Base-by-base conservation (phyloP, 64 coral and sea anemone species). In the Dendronephthya gigantea region DNA sequence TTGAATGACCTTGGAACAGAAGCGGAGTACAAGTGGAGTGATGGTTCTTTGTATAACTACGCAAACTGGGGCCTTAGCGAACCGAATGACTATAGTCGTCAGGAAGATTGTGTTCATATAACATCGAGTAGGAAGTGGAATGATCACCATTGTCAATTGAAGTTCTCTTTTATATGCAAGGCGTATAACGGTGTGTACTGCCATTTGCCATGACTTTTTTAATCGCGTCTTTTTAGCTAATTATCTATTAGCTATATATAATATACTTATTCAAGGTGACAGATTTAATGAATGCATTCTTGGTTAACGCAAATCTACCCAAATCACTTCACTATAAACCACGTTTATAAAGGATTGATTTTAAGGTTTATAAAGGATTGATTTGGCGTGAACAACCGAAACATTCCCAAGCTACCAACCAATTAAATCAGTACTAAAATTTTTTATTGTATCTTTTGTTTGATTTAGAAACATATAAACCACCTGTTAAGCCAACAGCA, bases 51-150 rank as follows among this genome's bases (percentile, higher is more conserved):
- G 2, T 79, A 79, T 79, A 34, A 79, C 32, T 79, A 79, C 72
- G 19, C 29, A 9, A 79, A 79, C 72, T 79, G 72, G 72, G 37
- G 37, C 29, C 11, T 17, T 8, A 3, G 29, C 12, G 72, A 79
- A 35, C 72, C 72, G 15, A 79, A 79, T 34, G 72, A 79, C 32
- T 34, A 34, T 34, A 39, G 14, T 12, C 30, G 36, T 15, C 72
- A 79, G 36, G 72, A 79, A 79, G 72, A 79, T 39, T 79, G 72
- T 79, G 32, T 79, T 19, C 72, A 79, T 17, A 14, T 79, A 19
- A 8, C 36, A 14, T 79, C 72, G 15, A 39, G 14, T 29, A 19
- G 36, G 9, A 79, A 79, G 37, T 79, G 72, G 72, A 79, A 79
- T 79, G 72, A 79, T 79, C 30, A 79, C 17, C 72, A 79, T 79